Percentiles rank a stretch among this genome's conserved stretches.
These are phyloP conservation scores for Puma concolor DNA, from an alignment of 2,113 vertebrate genomes.

Conservation along the genomic window DNA sequence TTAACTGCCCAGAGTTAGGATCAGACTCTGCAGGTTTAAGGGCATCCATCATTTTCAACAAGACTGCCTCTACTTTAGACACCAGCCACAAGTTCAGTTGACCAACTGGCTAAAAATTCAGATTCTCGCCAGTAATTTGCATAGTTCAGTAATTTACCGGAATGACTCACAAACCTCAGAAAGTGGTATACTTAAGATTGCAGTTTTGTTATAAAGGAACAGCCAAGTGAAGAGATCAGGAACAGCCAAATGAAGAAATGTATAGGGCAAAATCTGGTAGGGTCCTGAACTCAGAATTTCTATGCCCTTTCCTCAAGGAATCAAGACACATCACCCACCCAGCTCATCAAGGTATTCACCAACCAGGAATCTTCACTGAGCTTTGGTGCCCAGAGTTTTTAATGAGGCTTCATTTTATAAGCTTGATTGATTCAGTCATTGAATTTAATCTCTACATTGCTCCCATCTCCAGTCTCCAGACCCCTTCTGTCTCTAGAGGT, in stretches of 20 bases:
- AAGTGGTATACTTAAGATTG: background rate
- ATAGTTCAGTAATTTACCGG: background rate
- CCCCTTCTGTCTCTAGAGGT: background rate
- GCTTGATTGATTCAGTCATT: background rate
- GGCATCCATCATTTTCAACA: no score
- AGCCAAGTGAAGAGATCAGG: background rate
- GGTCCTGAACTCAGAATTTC: background rate
- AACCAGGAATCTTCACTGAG: background rate
- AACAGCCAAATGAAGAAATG: background rate
- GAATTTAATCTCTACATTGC: background rate
- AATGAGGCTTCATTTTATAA: background rate
- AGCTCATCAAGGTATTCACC: background rate
- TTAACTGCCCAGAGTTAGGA: background rate
- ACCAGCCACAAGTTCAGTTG: background rate
- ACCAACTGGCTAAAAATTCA: background rate
- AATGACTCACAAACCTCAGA: background rate
- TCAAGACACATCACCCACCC: background rate
- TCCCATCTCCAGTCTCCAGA: background rate
- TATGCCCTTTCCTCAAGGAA: background rate
- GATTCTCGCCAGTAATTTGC: background rate
- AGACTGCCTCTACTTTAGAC: background rate
- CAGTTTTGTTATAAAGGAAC: background rate
- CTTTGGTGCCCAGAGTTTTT: background rate
- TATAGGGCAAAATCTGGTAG: background rate
- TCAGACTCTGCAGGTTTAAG: background rate